Base-by-base conservation (phyloP, 2,113 vertebrate genomes). In the Gnathonemus longibarbis region DNA sequence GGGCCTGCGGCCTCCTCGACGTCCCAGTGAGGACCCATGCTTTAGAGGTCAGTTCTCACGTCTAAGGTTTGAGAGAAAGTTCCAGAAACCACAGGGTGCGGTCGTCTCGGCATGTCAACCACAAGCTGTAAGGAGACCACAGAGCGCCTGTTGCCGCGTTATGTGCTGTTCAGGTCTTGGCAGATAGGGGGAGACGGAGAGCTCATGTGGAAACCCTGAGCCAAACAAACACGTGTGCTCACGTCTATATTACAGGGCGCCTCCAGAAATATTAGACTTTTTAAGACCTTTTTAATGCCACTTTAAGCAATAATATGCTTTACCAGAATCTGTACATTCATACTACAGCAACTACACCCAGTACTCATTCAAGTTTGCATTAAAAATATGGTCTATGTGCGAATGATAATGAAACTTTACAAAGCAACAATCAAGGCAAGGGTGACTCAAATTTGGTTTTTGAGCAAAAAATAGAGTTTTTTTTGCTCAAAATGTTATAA, bases 101-200 rank as follows among this genome's bases (percentile, higher is more conserved):
- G 89, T 90, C 27, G 84, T 90, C 83, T 90, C 45, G 84, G 83
- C 42, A 90, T 46, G 84, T 70, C 27, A 19, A 27, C 89, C 89
- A 17, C 89, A 90, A 50, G 89, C 84, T 70, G 83, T 21, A 46
- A 35, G 39, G 56, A 70, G 31, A 87, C 89, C 84, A 6, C 89
- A 90, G 89, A 46, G 83, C 52, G 27, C 24, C 46, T 17, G 84
- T 39, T 17, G n/a, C 53, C 9, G 15, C 24, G 24, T 21, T n/a
- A 10, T 3, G 21, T 49, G 27, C 24, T 27, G 35, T 89, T 31
- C 74, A 42, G 17, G 62, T 46, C n/a, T 39, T 50, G n/a, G 31
- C 50, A 56, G 39, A 85, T 31, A 89, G 50, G 50, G 80, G 80
- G 80, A 56, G 80, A 85, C 52, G 58, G 35, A 56, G 74, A 27